A percentile compares a stretch with the other conserved stretches of the same genome.
phyloP scores from a whole-genome alignment of 1,140 invertebrate species.

The Sycophaga agraensis region DNA sequence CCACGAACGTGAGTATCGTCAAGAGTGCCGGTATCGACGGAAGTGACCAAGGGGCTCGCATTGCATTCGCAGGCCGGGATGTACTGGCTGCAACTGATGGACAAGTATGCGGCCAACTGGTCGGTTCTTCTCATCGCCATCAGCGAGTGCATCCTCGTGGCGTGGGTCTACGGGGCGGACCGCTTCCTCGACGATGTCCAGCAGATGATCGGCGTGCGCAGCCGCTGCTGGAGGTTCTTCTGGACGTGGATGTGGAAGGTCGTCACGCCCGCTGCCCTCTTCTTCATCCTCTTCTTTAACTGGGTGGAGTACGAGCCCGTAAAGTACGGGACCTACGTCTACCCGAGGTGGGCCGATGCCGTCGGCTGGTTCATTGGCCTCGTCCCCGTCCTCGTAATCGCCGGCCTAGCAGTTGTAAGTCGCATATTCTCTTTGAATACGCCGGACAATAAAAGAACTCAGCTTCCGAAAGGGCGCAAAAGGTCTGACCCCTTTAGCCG shows the following conservation, averaged over 20 bases:
- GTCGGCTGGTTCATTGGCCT: constrained; percentile 78
- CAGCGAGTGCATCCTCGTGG: constrained; percentile 74
- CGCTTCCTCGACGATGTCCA: constrained; percentile 78
- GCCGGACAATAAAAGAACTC: no score
- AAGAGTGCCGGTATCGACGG: no score
- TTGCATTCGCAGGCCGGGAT: constrained; percentile 66
- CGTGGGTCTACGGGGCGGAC: constrained; percentile 82
- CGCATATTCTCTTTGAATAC: no score
- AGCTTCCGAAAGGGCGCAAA: no score
- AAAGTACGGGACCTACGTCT: constrained; percentile 71
- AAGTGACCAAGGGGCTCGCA: no score
- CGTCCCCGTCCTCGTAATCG: constrained; percentile 70
- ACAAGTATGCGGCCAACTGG: constrained; percentile 85
- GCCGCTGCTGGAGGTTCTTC: constrained; percentile 71
- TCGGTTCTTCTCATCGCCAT: constrained; percentile 82
- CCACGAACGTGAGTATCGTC: no score
- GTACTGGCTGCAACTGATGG: constrained; percentile 83
- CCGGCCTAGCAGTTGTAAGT: constrained; percentile 67
- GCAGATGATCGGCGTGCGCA: constrained; percentile 75
- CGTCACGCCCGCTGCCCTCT: constrained; percentile 74
- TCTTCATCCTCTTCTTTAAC: constrained; percentile 80
- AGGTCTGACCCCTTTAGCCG: no score
- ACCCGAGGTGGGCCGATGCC: constrained; percentile 75
- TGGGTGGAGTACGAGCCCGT: constrained; percentile 80
- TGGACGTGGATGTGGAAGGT: constrained; percentile 81